Conservation (phyloP, 2,113 vertebrate genomes). For the Mobula birostris region DNA sequence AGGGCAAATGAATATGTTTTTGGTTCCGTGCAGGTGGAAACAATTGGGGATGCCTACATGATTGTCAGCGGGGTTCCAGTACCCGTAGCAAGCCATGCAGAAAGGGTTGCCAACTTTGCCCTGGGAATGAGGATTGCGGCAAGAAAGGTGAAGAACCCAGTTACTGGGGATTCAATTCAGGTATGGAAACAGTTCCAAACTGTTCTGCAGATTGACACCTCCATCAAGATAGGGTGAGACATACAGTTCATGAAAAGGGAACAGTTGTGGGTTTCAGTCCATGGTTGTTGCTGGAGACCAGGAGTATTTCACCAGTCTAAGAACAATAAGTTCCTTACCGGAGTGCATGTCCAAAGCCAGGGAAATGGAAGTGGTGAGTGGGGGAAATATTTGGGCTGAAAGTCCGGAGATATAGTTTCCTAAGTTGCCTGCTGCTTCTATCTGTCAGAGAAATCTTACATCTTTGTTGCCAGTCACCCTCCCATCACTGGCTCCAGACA, state of each 20-base stretch:
- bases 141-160: constrained; percentile 56
- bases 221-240: background rate
- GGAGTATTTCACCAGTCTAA: background rate
- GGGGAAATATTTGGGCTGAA: no score
- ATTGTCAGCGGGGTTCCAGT: constrained; percentile 57
- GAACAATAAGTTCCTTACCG: background rate
- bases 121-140: constrained; percentile 59
- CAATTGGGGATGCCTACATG: constrained; percentile 64
- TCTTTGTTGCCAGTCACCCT: no score
- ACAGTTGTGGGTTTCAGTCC: background rate
- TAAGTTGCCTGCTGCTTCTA: no score
- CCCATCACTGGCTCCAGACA: no score
- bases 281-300: background rate
- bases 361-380: no score
- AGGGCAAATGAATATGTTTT: background rate
- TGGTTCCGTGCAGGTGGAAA: constrained; percentile 57
- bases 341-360: no score
- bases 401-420: no score
- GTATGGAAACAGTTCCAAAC: constrained; percentile 40
- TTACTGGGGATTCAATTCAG: constrained; percentile 58
- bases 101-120: constrained; percentile 62
- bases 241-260: no score
- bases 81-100: constrained; percentile 49
- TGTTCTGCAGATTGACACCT: no score
- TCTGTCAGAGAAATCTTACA: no score